Base-by-base conservation (phyloP, 2,797 vertebrate genomes). In the Molothrus aeneus region DNA sequence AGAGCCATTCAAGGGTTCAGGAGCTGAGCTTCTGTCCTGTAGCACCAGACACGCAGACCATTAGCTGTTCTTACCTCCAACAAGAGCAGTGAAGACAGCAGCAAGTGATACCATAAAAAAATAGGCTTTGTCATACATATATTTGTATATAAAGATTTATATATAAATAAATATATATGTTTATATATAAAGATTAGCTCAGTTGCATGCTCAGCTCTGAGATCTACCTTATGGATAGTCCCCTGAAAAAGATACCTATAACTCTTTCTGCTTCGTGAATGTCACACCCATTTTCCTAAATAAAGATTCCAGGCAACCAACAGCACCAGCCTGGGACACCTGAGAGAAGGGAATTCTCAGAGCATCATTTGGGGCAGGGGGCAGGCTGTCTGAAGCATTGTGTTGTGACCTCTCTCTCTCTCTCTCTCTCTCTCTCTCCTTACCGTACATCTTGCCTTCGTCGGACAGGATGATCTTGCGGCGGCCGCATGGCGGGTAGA, bases 381-480 rank as follows among this genome's bases (percentile, higher is more conserved):
- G 19, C 38, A 63, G 38, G 38, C 28, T 63, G 60, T 6, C 28
- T 42, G n/a, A 29, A 57, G 6, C 1, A 1, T 2, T 4, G 19
- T 5, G 48, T 0, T 3, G 9, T 28, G 40, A 7, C 45, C 66
- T 18, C 7, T 10, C 11, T 28, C 8, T 10, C 11, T 25, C 8
- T 10, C 11, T 28, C 8, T 10, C 11, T 25, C 8, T 48, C 15
- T 53, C 29, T 42, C 64, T 17, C 20, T 86, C 92, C 99, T 98
- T 99, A 99, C 99, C 99, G 29, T 99, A 99, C 99, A 99, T 99
- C 98, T 99, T 99, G 98, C 99, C 99, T 97, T 99, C 99, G 6
- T 99, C 99, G 7, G 99, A 99, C 97, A 99, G 98, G 98, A 99
- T 99, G 94, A 99, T 99, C 97, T 99, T 99, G 94, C 99, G 98